Conservation (phyloP, 1,140 invertebrate genomes). For the Brachionus koreanus region DNA sequence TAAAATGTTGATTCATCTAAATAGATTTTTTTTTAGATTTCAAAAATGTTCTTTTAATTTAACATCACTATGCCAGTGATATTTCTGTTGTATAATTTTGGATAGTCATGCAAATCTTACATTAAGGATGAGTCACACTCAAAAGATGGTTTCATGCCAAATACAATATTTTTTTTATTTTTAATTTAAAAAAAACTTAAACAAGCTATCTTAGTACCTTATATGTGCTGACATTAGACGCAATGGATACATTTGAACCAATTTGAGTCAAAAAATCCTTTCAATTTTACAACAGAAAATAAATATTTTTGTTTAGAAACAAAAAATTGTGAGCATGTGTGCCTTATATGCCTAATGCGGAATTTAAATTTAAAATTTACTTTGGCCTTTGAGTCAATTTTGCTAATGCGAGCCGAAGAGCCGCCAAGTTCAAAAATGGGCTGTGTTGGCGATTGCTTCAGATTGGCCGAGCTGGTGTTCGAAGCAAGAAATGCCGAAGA, state of each 20-base stretch:
- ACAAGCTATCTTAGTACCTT: slow-evolving; percentile 13
- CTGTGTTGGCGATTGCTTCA: slow-evolving; percentile 32
- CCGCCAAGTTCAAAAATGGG: slow-evolving; percentile 35
- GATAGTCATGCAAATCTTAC: not conserved
- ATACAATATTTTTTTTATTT: not conserved
- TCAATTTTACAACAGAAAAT: slow-evolving; percentile 26
- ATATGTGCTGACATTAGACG: slow-evolving; percentile 18
- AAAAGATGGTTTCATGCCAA: not conserved
- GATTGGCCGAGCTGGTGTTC: slow-evolving; percentile 14
- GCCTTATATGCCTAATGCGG: not conserved
- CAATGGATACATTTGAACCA: slow-evolving; percentile 20
- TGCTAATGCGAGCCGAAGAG: not conserved
- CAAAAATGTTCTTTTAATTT: not conserved
- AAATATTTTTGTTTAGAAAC: not conserved
- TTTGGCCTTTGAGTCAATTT: slow-evolving; percentile 40
- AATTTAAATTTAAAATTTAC: not conserved
- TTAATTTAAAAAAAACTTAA: not conserved
- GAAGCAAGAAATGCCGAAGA: not conserved
- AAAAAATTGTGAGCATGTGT: too few relatives aligned
- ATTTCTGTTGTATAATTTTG: not conserved
- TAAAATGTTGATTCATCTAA: slow-evolving; percentile 81
- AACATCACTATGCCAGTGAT: not conserved
- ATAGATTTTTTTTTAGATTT: not conserved
- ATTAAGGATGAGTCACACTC: not conserved
- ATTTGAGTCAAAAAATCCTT: slow-evolving; percentile 24